These are phyloP conservation scores for Equus przewalskii DNA, from an alignment of 2,113 vertebrate species.

Conservation along the genomic window DNA sequence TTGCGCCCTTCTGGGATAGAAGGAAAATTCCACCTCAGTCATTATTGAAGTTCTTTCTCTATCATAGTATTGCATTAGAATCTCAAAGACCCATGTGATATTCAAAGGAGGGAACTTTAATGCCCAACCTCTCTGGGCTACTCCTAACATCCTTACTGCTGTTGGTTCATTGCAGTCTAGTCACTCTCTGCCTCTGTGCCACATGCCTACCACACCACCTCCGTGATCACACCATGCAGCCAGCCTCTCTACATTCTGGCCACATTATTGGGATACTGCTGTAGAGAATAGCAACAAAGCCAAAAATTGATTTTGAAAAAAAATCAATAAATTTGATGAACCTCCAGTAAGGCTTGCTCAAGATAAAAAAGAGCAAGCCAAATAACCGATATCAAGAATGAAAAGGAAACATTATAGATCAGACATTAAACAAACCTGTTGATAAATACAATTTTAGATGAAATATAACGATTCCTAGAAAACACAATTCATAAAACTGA, in stretches of 20 bases:
- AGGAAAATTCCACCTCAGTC: not conserved
- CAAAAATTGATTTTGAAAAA: not conserved
- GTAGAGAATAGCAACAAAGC: not conserved
- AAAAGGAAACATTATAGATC: not conserved
- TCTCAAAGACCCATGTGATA: not conserved
- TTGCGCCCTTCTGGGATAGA: not conserved
- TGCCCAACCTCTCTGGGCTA: not conserved
- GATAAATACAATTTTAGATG: not conserved
- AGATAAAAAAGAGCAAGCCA: not conserved
- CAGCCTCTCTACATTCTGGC: not conserved
- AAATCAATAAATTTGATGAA: not conserved
- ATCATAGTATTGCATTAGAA: not conserved
- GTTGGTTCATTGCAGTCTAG: not conserved
- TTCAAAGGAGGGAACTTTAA: not conserved
- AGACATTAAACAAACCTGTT: not conserved
- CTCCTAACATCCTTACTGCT: not conserved
- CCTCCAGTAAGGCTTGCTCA: not conserved
- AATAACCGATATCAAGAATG: not conserved
- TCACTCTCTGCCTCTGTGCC: not conserved
- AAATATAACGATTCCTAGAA: conserved; percentile 12
- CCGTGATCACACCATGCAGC: not conserved
- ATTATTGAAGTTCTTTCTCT: not conserved
- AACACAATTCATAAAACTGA: conserved; percentile 1
- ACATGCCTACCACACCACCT: not conserved
- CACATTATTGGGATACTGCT: not conserved